A percentile compares a stretch with the other conserved stretches of the same genome.
Conservation (phyloP, 23 tunicate genomes). For the Aplidium turbinatum region DNA sequence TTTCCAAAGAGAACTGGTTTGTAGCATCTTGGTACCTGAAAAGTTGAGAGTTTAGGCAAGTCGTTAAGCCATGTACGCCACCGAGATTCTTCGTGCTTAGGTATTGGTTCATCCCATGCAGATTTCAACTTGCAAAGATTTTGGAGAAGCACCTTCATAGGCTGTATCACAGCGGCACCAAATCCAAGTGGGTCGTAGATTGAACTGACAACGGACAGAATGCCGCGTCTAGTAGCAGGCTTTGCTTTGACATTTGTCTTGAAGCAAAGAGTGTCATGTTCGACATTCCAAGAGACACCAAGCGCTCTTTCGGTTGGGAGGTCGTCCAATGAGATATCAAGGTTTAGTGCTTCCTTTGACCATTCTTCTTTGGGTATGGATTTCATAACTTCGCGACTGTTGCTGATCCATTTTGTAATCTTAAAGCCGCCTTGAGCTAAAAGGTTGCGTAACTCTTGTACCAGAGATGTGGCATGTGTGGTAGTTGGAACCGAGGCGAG, state of each 20-base stretch:
- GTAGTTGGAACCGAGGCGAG: slow-evolving; percentile 18
- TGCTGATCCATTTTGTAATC: slow-evolving; percentile 41
- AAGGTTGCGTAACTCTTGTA: slow-evolving; percentile 11
- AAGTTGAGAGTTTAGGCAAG: slow-evolving; percentile 1
- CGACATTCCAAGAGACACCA: slow-evolving; percentile 50
- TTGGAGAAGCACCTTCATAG: slow-evolving; percentile 37
- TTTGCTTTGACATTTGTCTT: neutral
- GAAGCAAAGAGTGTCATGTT: slow-evolving; percentile 47
- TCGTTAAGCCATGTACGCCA: slow-evolving; percentile 27
- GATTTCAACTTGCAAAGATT: slow-evolving; percentile 12
- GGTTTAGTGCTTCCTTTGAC: slow-evolving; percentile 19
- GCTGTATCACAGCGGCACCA: slow-evolving; percentile 41
- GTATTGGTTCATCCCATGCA: slow-evolving; percentile 49
- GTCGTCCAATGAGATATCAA: slow-evolving; percentile 1
- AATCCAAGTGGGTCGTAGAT: slow-evolving; percentile 45
- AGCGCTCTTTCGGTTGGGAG: slow-evolving; percentile 40
- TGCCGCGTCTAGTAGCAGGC: slow-evolving; percentile 6
- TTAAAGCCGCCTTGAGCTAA: slow-evolving; percentile 41
- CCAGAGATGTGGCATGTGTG: slow-evolving; percentile 20
- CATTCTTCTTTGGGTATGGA: slow-evolving; percentile 33
- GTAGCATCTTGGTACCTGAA: slow-evolving; percentile 38
- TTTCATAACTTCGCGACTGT: slow-evolving; percentile 29
- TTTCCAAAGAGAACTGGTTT: slow-evolving; percentile 28
- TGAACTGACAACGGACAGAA: slow-evolving; percentile 34
- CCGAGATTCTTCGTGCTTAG: neutral